These are phyloP conservation scores for Ornithorhynchus anatinus DNA, from an alignment of 2,113 vertebrate species.

Conservation along the genomic window DNA sequence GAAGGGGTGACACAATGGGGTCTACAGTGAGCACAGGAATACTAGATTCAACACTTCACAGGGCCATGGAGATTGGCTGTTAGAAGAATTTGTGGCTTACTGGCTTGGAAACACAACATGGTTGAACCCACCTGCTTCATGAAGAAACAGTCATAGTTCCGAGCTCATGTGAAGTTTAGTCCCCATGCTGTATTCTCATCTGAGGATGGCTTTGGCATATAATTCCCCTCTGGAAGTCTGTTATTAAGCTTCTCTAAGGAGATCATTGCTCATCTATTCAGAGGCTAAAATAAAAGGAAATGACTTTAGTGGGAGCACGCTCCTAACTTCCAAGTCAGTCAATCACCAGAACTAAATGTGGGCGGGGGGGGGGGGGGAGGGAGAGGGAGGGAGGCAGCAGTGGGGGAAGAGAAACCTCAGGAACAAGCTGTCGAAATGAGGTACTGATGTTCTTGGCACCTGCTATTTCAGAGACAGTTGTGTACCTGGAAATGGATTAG, in stretches of 20 bases:
- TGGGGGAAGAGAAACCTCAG: not conserved
- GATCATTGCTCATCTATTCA: not conserved
- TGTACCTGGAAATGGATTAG: not conserved
- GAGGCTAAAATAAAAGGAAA: not conserved
- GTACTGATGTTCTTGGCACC: not conserved
- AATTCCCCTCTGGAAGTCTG: not conserved
- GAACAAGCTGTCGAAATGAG: not conserved
- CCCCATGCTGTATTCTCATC: not conserved
- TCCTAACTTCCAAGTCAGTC: not conserved
- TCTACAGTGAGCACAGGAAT: too few species aligned
- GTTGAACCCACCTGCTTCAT: too few species aligned
- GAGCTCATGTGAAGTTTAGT: not conserved
- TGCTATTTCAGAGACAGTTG: not conserved
- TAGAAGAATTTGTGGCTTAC: too few species aligned
- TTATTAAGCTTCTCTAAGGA: not conserved
- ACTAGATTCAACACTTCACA: too few species aligned
- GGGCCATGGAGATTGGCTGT: too few species aligned
- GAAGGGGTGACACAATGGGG: too few species aligned
- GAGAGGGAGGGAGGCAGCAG: conserved; percentile 8
- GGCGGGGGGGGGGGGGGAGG: too few species aligned
- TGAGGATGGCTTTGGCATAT: not conserved
- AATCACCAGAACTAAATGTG: too few species aligned
- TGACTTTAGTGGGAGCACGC: not conserved
- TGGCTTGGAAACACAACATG: too few species aligned
- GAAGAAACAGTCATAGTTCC: too few species aligned